Percentiles rank a stretch among this genome's conserved stretches.
Evolutionary conservation across 2,797 vertebrate genomes (phyloP).

Genomic region (Sebastes alutus): DNA sequence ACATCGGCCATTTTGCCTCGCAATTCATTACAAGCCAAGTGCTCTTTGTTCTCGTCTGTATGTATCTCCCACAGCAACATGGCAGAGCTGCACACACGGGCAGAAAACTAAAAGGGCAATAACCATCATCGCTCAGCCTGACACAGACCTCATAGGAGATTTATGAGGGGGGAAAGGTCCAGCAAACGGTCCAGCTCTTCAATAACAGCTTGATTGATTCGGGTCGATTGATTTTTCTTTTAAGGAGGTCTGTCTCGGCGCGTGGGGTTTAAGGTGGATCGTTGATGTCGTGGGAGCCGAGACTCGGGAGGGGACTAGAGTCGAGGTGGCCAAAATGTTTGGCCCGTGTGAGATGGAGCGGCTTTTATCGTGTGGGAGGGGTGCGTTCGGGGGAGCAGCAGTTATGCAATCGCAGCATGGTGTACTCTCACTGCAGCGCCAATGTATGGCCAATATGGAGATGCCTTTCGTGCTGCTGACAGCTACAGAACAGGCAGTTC

Average conservation of each 20-base stretch:
- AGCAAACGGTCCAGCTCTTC: conserved; percentile 34
- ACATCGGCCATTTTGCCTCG: conserved; percentile 80
- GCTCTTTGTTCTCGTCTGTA: conserved; percentile 71
- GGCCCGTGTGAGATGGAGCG: conserved; percentile 37
- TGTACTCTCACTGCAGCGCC: conserved; percentile 73
- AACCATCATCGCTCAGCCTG: conserved; percentile 13
- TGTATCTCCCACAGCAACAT: conserved; percentile 54
- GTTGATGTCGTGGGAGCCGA: neutral
- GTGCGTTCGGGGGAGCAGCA: conserved; percentile 55
- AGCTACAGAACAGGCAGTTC: conserved; percentile 71
- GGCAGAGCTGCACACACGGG: conserved; percentile 48
- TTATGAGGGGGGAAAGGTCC: conserved; percentile 36
- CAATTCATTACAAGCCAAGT: conserved; percentile 74
- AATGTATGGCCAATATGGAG: conserved; percentile 68
- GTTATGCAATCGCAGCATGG: conserved; percentile 83
- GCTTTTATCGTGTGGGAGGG: conserved; percentile 69
- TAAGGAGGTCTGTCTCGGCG: conserved; percentile 22
- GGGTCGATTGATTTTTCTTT: conserved; percentile 28
- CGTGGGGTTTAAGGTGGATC: conserved; percentile 22
- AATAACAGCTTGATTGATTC: conserved; percentile 50
- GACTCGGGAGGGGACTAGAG: neutral
- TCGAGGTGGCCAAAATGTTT: conserved; percentile 39
- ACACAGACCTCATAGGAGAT: conserved; percentile 46
- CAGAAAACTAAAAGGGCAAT: conserved; percentile 34
- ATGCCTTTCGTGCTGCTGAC: conserved; percentile 68